A percentile compares a stretch with the other conserved stretches of the same genome.
Conservation (phyloP, 2,113 vertebrate species). For the Phrynosoma platyrhinos region DNA sequence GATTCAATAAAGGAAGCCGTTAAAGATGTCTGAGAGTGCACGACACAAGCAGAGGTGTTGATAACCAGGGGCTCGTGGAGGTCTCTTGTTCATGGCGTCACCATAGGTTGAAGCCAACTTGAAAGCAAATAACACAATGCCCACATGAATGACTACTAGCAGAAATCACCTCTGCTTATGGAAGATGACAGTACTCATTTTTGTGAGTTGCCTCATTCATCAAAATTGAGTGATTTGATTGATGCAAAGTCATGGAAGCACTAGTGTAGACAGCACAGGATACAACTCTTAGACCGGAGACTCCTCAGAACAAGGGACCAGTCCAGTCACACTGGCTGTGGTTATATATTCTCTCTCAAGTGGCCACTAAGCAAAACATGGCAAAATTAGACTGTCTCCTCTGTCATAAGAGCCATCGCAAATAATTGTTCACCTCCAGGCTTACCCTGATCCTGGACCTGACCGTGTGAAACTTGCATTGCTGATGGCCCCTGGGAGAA, state of each 20-base stretch:
- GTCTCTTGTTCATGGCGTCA: too few relatives aligned
- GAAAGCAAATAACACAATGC: too few relatives aligned
- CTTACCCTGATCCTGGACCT: slow-evolving; percentile 93
- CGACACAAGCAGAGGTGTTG: too few relatives aligned
- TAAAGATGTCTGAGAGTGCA: too few relatives aligned
- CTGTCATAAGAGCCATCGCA: background rate
- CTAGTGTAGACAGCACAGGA: background rate
- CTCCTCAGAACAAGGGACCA: background rate
- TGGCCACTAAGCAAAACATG: background rate
- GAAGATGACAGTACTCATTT: too few relatives aligned
- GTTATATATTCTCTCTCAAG: background rate
- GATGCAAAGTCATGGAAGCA: background rate
- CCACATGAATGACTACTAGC: too few relatives aligned
- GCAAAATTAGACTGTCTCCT: background rate
- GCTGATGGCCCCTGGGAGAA: slow-evolving; percentile 91
- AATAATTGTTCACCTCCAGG: background rate
- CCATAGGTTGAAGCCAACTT: too few relatives aligned
- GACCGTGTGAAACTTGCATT: slow-evolving; percentile 96
- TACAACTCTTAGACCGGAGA: background rate
- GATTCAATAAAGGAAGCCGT: too few relatives aligned
- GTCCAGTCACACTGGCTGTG: background rate
- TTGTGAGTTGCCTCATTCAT: background rate
- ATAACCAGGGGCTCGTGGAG: too few relatives aligned
- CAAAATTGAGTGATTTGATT: background rate
- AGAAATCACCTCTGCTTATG: too few relatives aligned